Evolutionary conservation across 2,888 invertebrate species (phyloP).

Genomic region (Nomada goodeniana): DNA sequence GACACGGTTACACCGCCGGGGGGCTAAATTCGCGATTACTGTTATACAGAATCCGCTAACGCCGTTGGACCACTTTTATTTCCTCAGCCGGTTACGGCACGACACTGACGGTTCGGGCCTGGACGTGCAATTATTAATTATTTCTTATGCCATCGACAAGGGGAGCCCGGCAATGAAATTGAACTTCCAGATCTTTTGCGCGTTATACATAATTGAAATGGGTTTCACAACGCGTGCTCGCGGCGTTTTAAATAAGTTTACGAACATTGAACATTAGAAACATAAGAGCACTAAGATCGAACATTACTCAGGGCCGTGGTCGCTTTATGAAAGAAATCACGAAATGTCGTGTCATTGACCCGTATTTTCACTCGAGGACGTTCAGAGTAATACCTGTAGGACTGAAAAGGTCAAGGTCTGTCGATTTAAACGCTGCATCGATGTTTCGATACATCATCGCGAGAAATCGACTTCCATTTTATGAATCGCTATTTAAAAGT

Average conservation of each 20-base stretch:
- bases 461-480: background rate
- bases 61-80: background rate
- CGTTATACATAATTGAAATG: too few relatives aligned
- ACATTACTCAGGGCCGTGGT: background rate
- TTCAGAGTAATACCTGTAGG: background rate
- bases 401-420: conserved; percentile 35
- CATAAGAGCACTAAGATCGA: background rate
- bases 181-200: background rate
- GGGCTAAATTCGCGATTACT: background rate
- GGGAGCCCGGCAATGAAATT: background rate
- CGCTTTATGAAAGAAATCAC: conserved; percentile 11
- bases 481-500: conserved; percentile 9
- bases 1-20: background rate
- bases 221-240: too few relatives aligned
- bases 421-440: conserved; percentile 21
- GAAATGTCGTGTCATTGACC: conserved; percentile 39
- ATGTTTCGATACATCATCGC: conserved; percentile 25
- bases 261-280: too few relatives aligned
- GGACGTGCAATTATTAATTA: background rate
- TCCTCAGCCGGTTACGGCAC: background rate
- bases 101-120: background rate
- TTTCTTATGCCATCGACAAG: background rate
- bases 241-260: too few relatives aligned
- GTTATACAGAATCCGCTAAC: conserved; percentile 9
- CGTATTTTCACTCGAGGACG: conserved; percentile 8